phyloP scores from a whole-genome alignment of 2,113 vertebrate genomes.

The Pseudolaguvia tuberculata region DNA sequence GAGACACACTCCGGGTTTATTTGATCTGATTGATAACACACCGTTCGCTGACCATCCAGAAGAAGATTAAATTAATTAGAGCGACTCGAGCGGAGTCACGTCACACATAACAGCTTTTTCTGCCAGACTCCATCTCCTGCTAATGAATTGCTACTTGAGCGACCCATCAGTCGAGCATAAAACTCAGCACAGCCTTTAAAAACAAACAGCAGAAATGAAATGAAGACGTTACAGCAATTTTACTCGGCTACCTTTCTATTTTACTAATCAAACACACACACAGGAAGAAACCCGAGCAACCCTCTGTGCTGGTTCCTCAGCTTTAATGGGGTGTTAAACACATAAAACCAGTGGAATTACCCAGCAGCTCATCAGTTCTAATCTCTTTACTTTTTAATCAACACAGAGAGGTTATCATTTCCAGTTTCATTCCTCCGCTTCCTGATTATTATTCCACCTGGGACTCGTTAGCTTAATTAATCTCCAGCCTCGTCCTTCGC shows the following conservation, averaged over 20 bases:
- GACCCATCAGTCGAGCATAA: background rate
- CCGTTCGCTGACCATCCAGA: slow-evolving; percentile 30
- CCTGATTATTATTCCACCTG: slow-evolving; percentile 8
- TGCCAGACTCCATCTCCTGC: background rate
- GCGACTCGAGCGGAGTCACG: background rate
- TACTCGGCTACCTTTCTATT: background rate
- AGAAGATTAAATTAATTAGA: slow-evolving; percentile 37
- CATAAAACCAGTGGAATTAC: background rate
- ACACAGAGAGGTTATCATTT: no score
- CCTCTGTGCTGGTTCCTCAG: background rate
- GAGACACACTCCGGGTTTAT: no score
- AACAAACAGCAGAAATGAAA: slow-evolving; percentile 19
- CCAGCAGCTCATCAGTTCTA: no score
- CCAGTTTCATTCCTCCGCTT: background rate
- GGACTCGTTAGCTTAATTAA: slow-evolving; percentile 4
- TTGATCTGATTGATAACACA: slow-evolving; percentile 41
- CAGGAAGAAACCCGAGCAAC: background rate
- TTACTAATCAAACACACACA: background rate
- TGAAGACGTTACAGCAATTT: slow-evolving; percentile 7
- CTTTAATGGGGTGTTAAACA: no score
- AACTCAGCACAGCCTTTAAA: background rate
- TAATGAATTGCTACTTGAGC: background rate
- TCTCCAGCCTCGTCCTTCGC: background rate
- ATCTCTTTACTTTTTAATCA: background rate
- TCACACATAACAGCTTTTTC: slow-evolving; percentile 2